Evolutionary conservation across 2,113 vertebrate genomes (phyloP).

Genomic region (Microtus richardsoni): DNA sequence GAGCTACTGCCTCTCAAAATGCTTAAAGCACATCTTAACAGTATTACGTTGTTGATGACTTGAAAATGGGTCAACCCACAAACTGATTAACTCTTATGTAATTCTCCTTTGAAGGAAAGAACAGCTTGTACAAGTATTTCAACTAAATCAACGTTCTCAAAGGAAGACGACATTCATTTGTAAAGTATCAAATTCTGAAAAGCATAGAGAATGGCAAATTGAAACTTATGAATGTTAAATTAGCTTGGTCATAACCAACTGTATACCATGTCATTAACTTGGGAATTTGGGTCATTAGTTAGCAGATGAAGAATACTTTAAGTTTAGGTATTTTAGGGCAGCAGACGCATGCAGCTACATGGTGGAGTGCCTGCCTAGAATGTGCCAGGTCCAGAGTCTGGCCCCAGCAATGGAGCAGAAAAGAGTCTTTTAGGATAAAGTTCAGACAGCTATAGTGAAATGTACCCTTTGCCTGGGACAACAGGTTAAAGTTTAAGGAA

Average conservation of each 20-base stretch:
- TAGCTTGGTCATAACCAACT: slow-evolving; percentile 41
- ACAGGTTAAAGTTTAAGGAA: not conserved
- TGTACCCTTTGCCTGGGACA: slow-evolving; percentile 28
- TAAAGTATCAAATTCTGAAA: slow-evolving; percentile 36
- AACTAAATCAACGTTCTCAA: slow-evolving; percentile 62
- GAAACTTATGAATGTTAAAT: slow-evolving; percentile 56
- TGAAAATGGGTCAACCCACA: slow-evolving; percentile 67
- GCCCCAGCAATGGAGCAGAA: not conserved
- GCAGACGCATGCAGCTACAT: too few species aligned
- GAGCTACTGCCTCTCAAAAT: slow-evolving; percentile 51
- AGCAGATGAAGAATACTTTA: slow-evolving; percentile 1
- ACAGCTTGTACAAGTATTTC: slow-evolving; percentile 67
- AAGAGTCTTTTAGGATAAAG: not conserved
- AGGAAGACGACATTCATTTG: slow-evolving; percentile 19
- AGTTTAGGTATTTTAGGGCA: not conserved
- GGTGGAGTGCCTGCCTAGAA: not conserved
- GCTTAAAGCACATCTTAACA: slow-evolving; percentile 61
- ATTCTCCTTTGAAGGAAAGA: slow-evolving; percentile 70
- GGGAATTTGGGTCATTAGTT: not conserved
- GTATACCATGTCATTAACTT: slow-evolving; percentile 3
- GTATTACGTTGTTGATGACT: slow-evolving; percentile 46
- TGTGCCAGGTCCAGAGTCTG: not conserved
- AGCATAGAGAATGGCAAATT: slow-evolving; percentile 41
- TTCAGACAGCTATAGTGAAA: slow-evolving; percentile 14
- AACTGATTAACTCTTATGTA: slow-evolving; percentile 63